phyloP scores from a whole-genome alignment of 2,113 vertebrate species.

The Psilopsiagon aurifrons region DNA sequence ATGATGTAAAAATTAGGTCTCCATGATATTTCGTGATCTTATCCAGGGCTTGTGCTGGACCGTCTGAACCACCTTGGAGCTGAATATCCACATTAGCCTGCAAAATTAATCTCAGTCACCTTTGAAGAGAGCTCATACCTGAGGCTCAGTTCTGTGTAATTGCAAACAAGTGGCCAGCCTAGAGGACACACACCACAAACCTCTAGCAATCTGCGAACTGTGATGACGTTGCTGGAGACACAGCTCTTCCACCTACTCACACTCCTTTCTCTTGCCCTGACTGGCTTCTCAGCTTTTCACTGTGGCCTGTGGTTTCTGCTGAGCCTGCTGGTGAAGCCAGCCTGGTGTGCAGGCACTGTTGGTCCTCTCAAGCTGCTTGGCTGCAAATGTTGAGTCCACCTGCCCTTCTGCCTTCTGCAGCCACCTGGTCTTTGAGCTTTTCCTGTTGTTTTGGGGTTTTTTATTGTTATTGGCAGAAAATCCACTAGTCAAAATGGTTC shows the following conservation, averaged over 20 bases:
- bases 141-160: not conserved
- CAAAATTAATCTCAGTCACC: fast-evolving
- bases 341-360: not conserved
- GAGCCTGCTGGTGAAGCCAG: not conserved
- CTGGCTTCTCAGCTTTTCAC: not conserved
- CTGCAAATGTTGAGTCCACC: not conserved
- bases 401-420: not conserved
- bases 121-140: fast-evolving
- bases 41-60: not conserved
- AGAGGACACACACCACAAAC: fast-evolving
- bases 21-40: not conserved
- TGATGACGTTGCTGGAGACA: not conserved
- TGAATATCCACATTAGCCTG: not conserved
- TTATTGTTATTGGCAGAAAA: not conserved
- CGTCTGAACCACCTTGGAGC: not conserved
- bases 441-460: not conserved
- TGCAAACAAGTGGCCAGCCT: fast-evolving
- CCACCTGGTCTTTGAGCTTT: not conserved
- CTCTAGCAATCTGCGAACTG: not conserved
- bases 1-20: not conserved
- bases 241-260: not conserved
- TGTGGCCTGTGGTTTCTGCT: not conserved
- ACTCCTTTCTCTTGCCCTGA: not conserved
- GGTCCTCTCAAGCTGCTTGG: not conserved
- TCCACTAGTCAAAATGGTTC: not conserved